Conservation (phyloP, 1,140 invertebrate species). For the Ruditapes philippinarum region DNA sequence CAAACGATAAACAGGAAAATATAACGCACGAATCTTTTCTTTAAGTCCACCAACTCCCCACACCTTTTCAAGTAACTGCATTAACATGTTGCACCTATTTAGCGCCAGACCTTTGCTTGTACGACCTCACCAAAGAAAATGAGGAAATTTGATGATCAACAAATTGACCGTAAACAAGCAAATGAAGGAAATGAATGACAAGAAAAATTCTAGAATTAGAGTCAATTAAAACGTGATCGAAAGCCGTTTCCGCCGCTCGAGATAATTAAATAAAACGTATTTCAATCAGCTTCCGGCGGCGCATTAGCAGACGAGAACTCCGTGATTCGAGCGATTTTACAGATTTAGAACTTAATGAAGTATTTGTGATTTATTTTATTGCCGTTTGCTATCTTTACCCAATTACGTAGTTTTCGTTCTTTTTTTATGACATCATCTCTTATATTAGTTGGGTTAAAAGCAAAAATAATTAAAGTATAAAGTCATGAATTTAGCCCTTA, state of each 20-base stretch:
- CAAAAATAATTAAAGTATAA: too few relatives aligned
- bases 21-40: too few relatives aligned
- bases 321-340: not conserved
- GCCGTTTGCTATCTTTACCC: not conserved
- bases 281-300: slow-evolving; percentile 49
- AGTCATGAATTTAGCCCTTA: too few relatives aligned
- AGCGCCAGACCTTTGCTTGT: not conserved
- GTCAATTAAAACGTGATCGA: slow-evolving; percentile 58
- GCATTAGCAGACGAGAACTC: slow-evolving; percentile 23
- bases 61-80: not conserved
- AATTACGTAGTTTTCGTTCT: not conserved
- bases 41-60: too few relatives aligned
- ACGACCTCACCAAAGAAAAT: not conserved
- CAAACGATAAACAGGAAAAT: too few relatives aligned
- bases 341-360: slow-evolving; percentile 12
- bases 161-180: slow-evolving; percentile 55
- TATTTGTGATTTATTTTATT: slow-evolving; percentile 8
- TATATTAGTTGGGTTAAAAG: too few relatives aligned
- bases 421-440: not conserved
- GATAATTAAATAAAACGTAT: slow-evolving; percentile 63
- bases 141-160: slow-evolving; percentile 42
- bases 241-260: slow-evolving; percentile 46
- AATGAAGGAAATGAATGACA: slow-evolving; percentile 50
- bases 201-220: slow-evolving; percentile 43
- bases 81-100: not conserved